Evolutionary conservation across 1,140 invertebrate species (phyloP), one percentile per base, ranked within the genome.

Genomic region (Aphaenogaster ashmeadi): DNA sequence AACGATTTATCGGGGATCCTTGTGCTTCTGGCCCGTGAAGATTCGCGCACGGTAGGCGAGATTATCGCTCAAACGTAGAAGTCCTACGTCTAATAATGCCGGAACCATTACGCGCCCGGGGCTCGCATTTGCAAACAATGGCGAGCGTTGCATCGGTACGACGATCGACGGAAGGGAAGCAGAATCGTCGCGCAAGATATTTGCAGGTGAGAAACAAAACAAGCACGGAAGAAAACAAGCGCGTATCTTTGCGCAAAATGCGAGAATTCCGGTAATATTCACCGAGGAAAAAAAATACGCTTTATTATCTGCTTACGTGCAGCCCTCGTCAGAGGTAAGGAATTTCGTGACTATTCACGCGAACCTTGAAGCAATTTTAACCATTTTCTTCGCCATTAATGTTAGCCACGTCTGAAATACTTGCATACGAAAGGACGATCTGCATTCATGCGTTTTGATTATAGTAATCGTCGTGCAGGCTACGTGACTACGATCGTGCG

Each of bases 111-210:
- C 62, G 3, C 50, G 50, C 21, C 18, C 15, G 36, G 7, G 21
- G n/a, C 36, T 41, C 13, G 18, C 77, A 86, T 86, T 86, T 80
- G 84, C 84, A 86, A 80, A 86, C 84, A 86, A 86, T 86, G 36
- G 75, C 21, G 36, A 50, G 18, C 36, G 11, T n/a, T 7, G 58
- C 36, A 18, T 18, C 18, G 75, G 21, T 56, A 33, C 38, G 18
- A 78, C 18, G 41, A 38, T 85, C 18, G n/a, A 36, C 9, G 44
- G 18, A n/a, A 60, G 11, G 15, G 3, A 54, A 58, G 15, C 41
- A 6, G 66, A 56, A 72, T 36, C 6, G 52, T 56, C 44, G 60
- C 38, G 50, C 18, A 0, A 66, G 18, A 11, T 13, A 21, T 27
- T 54, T 0, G 4, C 38, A 69, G 15, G 47, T 66, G 15, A 66